Percentiles rank a stretch among this genome's conserved stretches.
Conservation (phyloP, 2,113 vertebrate genomes). For the Myiozetetes cayanensis region DNA sequence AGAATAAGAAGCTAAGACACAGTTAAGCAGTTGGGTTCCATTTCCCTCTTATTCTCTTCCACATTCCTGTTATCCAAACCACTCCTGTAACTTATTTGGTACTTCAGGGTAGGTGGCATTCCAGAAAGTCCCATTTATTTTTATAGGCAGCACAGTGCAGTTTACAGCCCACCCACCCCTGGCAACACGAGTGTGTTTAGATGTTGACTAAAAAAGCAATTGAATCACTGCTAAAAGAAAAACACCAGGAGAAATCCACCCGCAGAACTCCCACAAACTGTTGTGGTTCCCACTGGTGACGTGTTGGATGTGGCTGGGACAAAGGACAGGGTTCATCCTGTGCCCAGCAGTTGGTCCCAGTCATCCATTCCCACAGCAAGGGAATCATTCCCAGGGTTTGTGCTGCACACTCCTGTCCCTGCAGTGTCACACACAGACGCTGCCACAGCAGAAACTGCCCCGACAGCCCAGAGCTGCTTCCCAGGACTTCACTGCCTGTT, state of each 20-base stretch:
- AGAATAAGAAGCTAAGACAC: not conserved
- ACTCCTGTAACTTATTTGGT: not conserved
- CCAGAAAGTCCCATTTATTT: not conserved
- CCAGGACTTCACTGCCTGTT: not conserved
- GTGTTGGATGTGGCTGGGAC: not conserved
- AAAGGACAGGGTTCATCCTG: not conserved
- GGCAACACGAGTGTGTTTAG: not conserved
- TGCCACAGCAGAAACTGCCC: not conserved
- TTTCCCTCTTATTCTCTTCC: not conserved
- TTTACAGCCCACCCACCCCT: not conserved
- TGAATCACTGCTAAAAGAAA: not conserved
- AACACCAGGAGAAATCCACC: not conserved
- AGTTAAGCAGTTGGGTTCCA: not conserved
- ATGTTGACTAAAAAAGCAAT: not conserved
- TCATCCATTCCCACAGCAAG: not conserved
- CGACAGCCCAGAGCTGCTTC: not conserved
- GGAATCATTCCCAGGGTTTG: not conserved
- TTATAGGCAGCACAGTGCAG: not conserved
- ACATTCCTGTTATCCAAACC: not conserved
- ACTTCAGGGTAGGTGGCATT: not conserved
- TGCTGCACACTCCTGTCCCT: too few relatives aligned
- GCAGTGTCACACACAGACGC: rapidly evolving
- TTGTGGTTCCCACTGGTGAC: not conserved
- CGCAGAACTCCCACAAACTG: not conserved
- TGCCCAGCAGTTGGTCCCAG: rapidly evolving